Base-by-base conservation (phyloP, 35 echinoderm and acorn worm genomes). In the Hemicentrotus pulcherrimus region DNA sequence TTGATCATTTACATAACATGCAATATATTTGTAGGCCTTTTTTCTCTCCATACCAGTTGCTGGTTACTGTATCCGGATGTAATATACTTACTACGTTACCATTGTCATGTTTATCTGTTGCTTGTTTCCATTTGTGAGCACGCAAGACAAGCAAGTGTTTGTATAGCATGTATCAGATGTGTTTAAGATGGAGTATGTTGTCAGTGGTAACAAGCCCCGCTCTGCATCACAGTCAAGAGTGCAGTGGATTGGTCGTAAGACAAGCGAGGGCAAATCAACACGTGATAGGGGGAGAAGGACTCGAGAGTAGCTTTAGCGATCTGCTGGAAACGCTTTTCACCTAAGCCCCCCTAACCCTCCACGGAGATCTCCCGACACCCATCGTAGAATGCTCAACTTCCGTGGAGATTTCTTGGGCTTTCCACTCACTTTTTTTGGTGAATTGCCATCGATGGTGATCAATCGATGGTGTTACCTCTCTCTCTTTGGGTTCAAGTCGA, bases 311-410 rank as follows among this genome's bases (percentile, higher is more conserved):
- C 65, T 78, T 78, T 78, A 78, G 65, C 8, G 65, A 78, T 78
- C 65, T 78, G 65, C 19, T 78, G 65, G 18, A 78, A 78, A 78
- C 19, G 65, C 65, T 78, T 78, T 78, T 22, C 18, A 78, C 6
- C 65, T 78, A 78, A 78, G 65, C 65, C 65, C 65, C 65, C 65
- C 65, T 78, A 78, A 78, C 65, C 65, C 65, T 78, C 65, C 2
- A n/a, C 65, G 65, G 65, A 78, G 65, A 78, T 78, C 65, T 78
- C 65, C 65, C 65, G 65, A 78, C 65, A 78, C 65, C 65, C 65
- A 78, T 78, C 65, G 65, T 78, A 28, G 65, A 78, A 78, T 78
- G 65, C 65, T 22, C 65, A 78, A 78, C 65, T 78, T 78, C 65
- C 65, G 65, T 78, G 65, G 65, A 78, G 65, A 78, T 78, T 78